A percentile compares a stretch with the other conserved stretches of the same genome.
phyloP scores from a whole-genome alignment of 2,888 invertebrate genomes.

The Euzophera pinguis region DNA sequence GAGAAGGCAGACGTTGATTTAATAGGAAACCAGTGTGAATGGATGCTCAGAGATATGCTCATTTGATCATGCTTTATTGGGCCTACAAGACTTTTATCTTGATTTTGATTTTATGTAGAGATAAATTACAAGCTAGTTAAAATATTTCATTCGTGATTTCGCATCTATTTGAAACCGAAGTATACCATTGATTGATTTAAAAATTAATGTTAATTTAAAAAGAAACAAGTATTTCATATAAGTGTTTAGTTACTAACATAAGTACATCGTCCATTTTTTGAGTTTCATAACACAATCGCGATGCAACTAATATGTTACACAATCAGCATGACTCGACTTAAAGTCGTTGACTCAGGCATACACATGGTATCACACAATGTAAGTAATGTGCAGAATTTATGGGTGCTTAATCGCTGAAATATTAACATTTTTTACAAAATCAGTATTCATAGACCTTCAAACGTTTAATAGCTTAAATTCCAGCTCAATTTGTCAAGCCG shows the following conservation, averaged over 20 bases:
- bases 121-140: conserved; percentile 2
- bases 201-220: too few species aligned
- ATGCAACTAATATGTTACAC: neutral
- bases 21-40: conserved; percentile 50
- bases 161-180: neutral
- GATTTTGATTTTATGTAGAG: conserved; percentile 3
- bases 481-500: too few species aligned
- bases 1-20: conserved; percentile 68
- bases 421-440: too few species aligned
- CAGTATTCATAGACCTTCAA: too few species aligned
- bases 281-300: neutral
- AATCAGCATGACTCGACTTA: neutral
- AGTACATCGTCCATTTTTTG: neutral
- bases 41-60: conserved; percentile 41
- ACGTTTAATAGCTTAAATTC: too few species aligned
- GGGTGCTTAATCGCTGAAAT: too few species aligned
- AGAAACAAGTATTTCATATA: too few species aligned
- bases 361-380: neutral
- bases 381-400: too few species aligned
- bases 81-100: conserved; percentile 11
- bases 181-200: neutral
- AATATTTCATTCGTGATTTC: neutral
- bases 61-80: conserved; percentile 44
- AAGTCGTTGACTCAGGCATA: neutral
- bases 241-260: too few species aligned